phyloP scores from a whole-genome alignment of 92 coral and sea anemone genomes.

The Bergia sp. region DNA sequence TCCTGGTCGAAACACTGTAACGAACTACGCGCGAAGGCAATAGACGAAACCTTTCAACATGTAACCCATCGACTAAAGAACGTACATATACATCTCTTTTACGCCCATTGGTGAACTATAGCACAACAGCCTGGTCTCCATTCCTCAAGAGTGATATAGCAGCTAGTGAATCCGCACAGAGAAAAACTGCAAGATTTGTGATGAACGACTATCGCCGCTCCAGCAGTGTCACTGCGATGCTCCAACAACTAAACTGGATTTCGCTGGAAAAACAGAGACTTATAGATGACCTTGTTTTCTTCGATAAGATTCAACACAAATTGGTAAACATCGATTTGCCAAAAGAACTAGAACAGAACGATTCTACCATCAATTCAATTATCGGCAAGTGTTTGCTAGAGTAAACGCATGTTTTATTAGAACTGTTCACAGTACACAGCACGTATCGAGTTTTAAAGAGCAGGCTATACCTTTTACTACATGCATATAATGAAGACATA shows the following conservation, averaged over 20 bases:
- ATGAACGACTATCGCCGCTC: neutral
- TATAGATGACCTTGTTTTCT: neutral
- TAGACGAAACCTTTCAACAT: no score
- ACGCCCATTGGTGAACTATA: neutral
- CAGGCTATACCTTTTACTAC: no score
- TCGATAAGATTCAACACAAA: neutral
- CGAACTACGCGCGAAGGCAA: no score
- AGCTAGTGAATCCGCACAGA: neutral
- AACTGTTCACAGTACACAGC: no score
- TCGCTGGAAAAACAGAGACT: neutral
- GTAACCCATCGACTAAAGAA: no score
- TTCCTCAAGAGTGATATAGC: neutral
- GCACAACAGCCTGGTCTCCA: neutral
- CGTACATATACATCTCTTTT: neutral
- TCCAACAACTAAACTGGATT: neutral
- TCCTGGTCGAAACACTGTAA: no score
- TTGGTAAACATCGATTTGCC: neutral
- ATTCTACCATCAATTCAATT: neutral
- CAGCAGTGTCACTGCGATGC: neutral
- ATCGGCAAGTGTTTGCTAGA: neutral
- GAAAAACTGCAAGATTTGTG: conserved; percentile 12
- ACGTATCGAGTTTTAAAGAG: no score
- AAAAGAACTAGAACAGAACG: neutral
- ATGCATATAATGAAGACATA: no score
- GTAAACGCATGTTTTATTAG: no score